These are phyloP conservation scores for Netelia inedita DNA, from an alignment of 2,888 invertebrate species.

Conservation along the genomic window DNA sequence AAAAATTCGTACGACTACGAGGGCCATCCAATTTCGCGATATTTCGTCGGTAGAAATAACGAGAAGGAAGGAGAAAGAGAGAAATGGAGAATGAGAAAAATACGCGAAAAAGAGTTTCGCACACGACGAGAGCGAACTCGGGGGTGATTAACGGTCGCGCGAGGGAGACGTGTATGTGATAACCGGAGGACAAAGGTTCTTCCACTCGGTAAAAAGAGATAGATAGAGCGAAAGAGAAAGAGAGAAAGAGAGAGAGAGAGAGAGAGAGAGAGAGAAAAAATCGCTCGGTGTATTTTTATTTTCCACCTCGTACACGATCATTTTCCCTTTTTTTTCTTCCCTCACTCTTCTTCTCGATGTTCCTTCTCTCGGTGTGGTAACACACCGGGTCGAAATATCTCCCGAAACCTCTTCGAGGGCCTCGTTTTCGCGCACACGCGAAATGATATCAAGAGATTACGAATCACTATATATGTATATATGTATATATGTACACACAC, in stretches of 20 bases:
- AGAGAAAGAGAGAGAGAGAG: slow-evolving; percentile 29
- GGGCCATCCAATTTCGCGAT: slow-evolving; percentile 2
- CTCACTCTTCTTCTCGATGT: slow-evolving; percentile 28
- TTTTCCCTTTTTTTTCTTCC: slow-evolving; percentile 2
- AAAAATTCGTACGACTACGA: slow-evolving; percentile 4
- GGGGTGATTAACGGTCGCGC: slow-evolving; percentile 57
- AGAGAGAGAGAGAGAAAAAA: slow-evolving; percentile 28
- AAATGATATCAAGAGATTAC: slow-evolving; percentile 65
- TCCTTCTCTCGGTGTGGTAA: slow-evolving; percentile 17
- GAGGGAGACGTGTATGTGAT: slow-evolving; percentile 59
- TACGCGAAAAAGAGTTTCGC: slow-evolving; percentile 16
- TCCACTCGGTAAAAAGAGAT: slow-evolving; percentile 17
- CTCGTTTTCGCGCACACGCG: slow-evolving; percentile 63
- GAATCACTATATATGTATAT: slow-evolving; percentile 41
- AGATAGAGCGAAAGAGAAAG: slow-evolving; percentile 7
- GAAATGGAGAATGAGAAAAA: slow-evolving; percentile 3
- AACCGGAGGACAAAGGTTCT: slow-evolving; percentile 63
- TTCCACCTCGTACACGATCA: background rate
- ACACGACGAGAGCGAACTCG: background rate
- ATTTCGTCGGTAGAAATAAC: slow-evolving; percentile 24
- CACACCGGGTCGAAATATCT: slow-evolving; percentile 42
- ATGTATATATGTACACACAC: background rate
- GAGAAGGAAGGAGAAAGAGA: slow-evolving; percentile 22
- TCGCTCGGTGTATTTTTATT: slow-evolving; percentile 35
- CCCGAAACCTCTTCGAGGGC: slow-evolving; percentile 45